A percentile compares a stretch with the other conserved stretches of the same genome.
Evolutionary conservation across 2,888 invertebrate genomes (phyloP).

Genomic region (Meteorus cinctellus): DNA sequence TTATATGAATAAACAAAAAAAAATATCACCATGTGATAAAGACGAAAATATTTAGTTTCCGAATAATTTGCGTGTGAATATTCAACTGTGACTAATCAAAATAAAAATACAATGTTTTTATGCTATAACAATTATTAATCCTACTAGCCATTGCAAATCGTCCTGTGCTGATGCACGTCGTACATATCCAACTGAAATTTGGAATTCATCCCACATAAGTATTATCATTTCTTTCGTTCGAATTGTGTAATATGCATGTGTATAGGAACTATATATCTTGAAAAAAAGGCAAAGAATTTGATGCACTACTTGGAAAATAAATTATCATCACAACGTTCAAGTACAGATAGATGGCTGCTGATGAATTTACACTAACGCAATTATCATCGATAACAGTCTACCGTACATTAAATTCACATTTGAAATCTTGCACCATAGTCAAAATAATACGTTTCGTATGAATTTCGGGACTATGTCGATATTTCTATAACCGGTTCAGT

Average conservation of each 20-base stretch:
- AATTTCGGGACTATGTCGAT: slow-evolving; percentile 75
- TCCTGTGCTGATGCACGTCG: not conserved
- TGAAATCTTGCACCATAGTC: not conserved
- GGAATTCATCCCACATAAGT: not conserved
- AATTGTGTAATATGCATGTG: slow-evolving; percentile 25
- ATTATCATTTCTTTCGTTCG: slow-evolving; percentile 3
- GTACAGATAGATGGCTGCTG: slow-evolving; percentile 21
- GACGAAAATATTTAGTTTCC: not conserved
- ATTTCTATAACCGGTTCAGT: slow-evolving; percentile 77
- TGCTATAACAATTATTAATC: slow-evolving; percentile 10
- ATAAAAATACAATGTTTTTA: slow-evolving; percentile 2
- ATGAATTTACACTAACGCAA: not conserved
- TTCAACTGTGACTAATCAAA: not conserved
- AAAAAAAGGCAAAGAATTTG: slow-evolving; percentile 36
- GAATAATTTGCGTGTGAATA: slow-evolving; percentile 2
- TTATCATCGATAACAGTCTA: not conserved
- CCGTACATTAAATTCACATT: not conserved
- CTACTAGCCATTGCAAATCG: not conserved
- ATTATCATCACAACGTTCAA: slow-evolving; percentile 24
- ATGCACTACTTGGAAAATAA: slow-evolving; percentile 6
- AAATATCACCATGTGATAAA: not conserved
- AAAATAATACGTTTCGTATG: slow-evolving; percentile 27
- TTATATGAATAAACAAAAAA: not conserved
- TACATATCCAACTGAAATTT: not conserved
- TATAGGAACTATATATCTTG: slow-evolving; percentile 50